These are phyloP conservation scores for Drosophila atroscutellata DNA, from an alignment of 2,888 invertebrate species.

Conservation along the genomic window DNA sequence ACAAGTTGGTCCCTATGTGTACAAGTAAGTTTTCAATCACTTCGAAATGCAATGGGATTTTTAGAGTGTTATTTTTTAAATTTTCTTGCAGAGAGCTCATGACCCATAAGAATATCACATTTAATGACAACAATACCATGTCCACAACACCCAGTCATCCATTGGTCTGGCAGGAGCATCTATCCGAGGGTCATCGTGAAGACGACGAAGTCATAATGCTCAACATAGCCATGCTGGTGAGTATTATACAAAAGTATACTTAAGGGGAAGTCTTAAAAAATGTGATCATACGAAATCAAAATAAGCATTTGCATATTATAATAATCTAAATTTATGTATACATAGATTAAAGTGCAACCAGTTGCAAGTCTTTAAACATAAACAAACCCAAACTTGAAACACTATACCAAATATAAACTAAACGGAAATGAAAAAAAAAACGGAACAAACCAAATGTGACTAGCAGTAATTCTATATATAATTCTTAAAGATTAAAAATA, in stretches of 20 bases:
- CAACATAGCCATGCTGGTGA: conserved; percentile 94
- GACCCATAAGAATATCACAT: conserved; percentile 89
- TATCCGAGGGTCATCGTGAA: conserved; percentile 90
- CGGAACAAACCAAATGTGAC: not conserved
- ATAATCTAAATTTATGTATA: not conserved
- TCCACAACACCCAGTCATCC: conserved; percentile 90
- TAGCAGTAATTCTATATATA: not conserved
- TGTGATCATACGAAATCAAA: not conserved
- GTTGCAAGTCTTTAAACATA: not conserved
- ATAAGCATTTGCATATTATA: not conserved
- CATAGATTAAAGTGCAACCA: not conserved
- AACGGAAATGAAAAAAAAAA: not conserved
- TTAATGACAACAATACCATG: conserved; percentile 91
- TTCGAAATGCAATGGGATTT: too few relatives aligned
- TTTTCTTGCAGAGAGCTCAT: conserved; percentile 87
- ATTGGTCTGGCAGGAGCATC: conserved; percentile 90
- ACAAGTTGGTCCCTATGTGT: conserved; percentile 95
- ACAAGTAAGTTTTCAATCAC: conserved; percentile 88
- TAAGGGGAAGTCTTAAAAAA: not conserved
- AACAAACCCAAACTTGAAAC: not conserved
- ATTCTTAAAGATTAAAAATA: not conserved
- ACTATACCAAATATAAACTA: not conserved
- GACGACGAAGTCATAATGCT: conserved; percentile 91
- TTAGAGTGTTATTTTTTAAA: not conserved
- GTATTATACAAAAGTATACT: conserved; percentile 74